phyloP scores from a whole-genome alignment of 2,113 vertebrate species.

The Cyprinodon brontotheroides region DNA sequence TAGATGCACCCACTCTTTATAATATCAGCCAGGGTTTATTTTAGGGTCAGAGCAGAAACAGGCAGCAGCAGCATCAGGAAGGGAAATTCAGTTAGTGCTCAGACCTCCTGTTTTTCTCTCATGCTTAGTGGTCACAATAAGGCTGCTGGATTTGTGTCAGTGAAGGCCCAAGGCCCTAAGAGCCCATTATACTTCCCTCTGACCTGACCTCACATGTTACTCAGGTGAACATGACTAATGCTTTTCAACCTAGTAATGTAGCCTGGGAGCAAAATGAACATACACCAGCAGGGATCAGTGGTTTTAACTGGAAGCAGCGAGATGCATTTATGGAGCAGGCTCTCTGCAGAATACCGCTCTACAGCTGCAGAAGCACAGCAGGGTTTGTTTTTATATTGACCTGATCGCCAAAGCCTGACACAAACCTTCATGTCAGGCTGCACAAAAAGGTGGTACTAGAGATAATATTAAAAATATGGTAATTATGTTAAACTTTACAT shows the following conservation, averaged over 20 bases:
- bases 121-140: not conserved
- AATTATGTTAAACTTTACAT: not conserved
- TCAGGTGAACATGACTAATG: slow-evolving; percentile 28
- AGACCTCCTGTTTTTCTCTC: not conserved
- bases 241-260: not conserved
- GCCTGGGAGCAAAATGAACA: not conserved
- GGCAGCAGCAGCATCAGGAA: not conserved
- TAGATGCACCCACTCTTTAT: not conserved
- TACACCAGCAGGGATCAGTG: not conserved
- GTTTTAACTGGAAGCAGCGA: not conserved
- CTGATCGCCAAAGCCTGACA: not conserved
- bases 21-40: not conserved
- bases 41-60: not conserved
- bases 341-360: not conserved
- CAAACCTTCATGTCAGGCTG: not conserved
- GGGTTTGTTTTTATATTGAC: not conserved
- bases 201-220: not conserved
- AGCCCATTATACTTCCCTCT: not conserved
- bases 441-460: not conserved
- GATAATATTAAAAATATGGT: not conserved
- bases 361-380: not conserved
- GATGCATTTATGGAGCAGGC: not conserved
- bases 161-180: slow-evolving; percentile 14
- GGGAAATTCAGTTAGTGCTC: not conserved
- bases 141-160: slow-evolving; percentile 25